phyloP scores from a whole-genome alignment of 2,113 vertebrate genomes.

The Pandion haliaetus region DNA sequence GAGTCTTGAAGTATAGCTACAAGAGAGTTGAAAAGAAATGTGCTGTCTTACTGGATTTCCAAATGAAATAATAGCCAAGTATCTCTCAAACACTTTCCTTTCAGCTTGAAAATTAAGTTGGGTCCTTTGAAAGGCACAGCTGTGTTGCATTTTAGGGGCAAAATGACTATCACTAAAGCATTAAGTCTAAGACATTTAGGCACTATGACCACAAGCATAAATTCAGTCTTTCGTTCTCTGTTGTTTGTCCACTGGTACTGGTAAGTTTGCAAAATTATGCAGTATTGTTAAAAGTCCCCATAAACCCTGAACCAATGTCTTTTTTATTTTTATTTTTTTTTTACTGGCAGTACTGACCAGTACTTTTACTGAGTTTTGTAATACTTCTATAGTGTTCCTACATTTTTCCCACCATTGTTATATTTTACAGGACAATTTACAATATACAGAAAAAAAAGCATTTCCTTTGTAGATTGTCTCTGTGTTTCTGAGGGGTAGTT shows the following conservation, averaged over 20 bases:
- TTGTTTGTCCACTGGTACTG: constrained; percentile 33
- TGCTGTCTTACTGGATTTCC: constrained; percentile 66
- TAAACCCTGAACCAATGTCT: constrained; percentile 4
- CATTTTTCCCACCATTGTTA: constrained; percentile 83
- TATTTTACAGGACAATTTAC: constrained; percentile 81
- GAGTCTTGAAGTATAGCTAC: constrained; percentile 33
- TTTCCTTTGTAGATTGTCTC: constrained; percentile 81
- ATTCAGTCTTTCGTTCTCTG: constrained; percentile 39
- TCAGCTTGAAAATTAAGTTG: constrained; percentile 53
- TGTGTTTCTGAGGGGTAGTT: constrained; percentile 63
- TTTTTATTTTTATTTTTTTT: neutral
- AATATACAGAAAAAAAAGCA: constrained; percentile 69
- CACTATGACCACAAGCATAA: constrained; percentile 29
- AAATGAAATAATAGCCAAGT: constrained; percentile 68
- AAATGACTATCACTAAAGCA: constrained; percentile 60
- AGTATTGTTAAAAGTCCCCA: constrained; percentile 40
- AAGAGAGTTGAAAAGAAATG: constrained; percentile 45
- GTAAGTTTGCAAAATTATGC: constrained; percentile 35
- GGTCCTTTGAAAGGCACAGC: constrained; percentile 64
- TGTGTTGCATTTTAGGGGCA: constrained; percentile 65
- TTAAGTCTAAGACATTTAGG: constrained; percentile 53
- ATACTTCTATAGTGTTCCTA: constrained; percentile 18
- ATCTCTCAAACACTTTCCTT: constrained; percentile 62
- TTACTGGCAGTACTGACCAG: neutral
- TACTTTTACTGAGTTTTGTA: constrained; percentile 49